phyloP scores from a whole-genome alignment of 2,113 vertebrate species.

The Tachysurus fulvidraco region DNA sequence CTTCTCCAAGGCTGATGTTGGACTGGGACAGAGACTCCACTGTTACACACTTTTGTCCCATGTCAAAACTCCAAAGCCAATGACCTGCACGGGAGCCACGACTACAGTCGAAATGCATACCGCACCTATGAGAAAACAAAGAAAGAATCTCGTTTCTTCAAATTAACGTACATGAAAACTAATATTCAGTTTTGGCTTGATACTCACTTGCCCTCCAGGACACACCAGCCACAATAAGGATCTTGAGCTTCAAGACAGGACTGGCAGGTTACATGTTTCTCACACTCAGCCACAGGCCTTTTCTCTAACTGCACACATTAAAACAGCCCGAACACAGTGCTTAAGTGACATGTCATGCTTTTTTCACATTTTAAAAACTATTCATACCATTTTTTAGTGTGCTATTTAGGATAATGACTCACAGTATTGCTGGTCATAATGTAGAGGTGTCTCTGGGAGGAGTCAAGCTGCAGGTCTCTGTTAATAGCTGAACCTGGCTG shows the following conservation, averaged over 20 bases:
- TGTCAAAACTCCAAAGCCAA: slow-evolving; percentile 93
- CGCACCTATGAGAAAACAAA: slow-evolving; percentile 75
- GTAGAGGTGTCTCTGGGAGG: slow-evolving; percentile 80
- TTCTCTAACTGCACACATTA: slow-evolving; percentile 79
- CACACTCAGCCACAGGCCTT: slow-evolving; percentile 88
- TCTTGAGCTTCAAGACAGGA: slow-evolving; percentile 85
- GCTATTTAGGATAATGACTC: slow-evolving; percentile 46
- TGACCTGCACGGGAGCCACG: slow-evolving; percentile 76
- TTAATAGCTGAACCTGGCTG: slow-evolving; percentile 80
- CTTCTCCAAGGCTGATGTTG: slow-evolving; percentile 89
- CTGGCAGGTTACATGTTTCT: slow-evolving; percentile 80
- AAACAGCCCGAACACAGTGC: background rate
- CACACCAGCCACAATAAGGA: slow-evolving; percentile 97
- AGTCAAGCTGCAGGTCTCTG: slow-evolving; percentile 85
- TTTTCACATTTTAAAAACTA: background rate
- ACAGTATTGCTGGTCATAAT: slow-evolving; percentile 88
- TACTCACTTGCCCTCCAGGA: slow-evolving; percentile 88
- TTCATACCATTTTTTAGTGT: no score
- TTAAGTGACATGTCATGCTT: slow-evolving; percentile 54
- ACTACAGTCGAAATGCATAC: slow-evolving; percentile 80
- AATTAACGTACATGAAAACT: background rate
- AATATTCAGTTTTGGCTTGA: background rate
- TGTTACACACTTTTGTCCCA: slow-evolving; percentile 77
- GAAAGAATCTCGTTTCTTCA: background rate
- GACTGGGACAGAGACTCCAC: slow-evolving; percentile 81